Conservation (phyloP, 1,140 invertebrate genomes). For the Anastatus disparis region DNA sequence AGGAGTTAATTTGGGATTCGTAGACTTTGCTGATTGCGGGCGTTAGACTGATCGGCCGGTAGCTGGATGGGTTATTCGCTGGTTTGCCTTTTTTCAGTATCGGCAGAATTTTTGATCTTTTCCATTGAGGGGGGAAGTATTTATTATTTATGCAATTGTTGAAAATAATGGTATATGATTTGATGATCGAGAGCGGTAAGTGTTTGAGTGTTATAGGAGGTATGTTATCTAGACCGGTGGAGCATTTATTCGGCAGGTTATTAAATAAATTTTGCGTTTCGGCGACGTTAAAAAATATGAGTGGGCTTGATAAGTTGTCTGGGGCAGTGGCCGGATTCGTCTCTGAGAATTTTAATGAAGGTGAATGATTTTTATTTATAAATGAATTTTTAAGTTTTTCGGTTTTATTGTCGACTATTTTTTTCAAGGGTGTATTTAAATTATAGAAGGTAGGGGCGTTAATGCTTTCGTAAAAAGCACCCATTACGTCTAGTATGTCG, state of each 20-base stretch:
- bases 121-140: not conserved
- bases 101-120: not conserved
- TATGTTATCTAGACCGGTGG: constrained; percentile 8
- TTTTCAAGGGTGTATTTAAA: not conserved
- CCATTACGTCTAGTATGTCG: constrained; percentile 9
- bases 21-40: constrained; percentile 41
- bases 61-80: not conserved
- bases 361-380: not conserved
- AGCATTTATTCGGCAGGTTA: constrained; percentile 2
- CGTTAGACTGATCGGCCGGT: constrained; percentile 30
- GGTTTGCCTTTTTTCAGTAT: not conserved
- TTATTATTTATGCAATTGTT: not conserved
- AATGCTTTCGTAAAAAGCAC: not conserved
- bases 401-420: not conserved
- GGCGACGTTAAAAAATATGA: not conserved
- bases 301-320: too few relatives aligned
- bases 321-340: not conserved
- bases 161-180: not conserved
- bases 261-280: not conserved
- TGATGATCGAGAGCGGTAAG: not conserved
- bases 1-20: constrained; percentile 46
- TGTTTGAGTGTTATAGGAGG: constrained; percentile 14
- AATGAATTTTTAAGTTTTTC: not conserved
- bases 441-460: not conserved
- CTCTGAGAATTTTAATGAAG: not conserved